phyloP scores from a whole-genome alignment of 2,797 vertebrate genomes.

The Todus mexicanus region DNA sequence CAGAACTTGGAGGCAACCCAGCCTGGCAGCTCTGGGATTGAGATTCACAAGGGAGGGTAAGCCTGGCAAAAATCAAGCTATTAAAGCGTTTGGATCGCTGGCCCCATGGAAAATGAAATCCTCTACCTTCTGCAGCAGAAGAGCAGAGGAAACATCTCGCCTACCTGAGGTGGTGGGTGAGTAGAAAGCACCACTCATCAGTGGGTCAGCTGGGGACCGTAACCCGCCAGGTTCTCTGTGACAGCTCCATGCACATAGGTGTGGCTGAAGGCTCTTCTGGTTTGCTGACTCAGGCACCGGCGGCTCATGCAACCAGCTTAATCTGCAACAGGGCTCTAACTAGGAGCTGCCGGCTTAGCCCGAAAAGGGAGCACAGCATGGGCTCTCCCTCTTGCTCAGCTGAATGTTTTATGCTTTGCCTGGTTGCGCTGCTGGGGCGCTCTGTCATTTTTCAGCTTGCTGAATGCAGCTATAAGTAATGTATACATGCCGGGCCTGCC shows the following conservation, averaged over 20 bases:
- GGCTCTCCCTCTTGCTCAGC: neutral
- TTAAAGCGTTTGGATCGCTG: neutral
- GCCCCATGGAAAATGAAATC: neutral
- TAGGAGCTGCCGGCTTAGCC: neutral
- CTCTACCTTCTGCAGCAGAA: neutral
- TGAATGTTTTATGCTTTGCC: neutral
- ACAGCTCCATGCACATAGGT: fast-evolving
- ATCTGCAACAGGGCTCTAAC: neutral
- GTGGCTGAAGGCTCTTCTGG: neutral
- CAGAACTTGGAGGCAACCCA: neutral
- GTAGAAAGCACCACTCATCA: neutral
- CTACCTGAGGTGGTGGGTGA: fast-evolving
- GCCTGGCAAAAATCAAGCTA: neutral
- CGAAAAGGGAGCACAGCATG: neutral
- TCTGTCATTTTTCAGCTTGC: conserved; percentile 36
- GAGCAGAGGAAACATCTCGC: neutral
- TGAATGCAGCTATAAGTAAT: neutral
- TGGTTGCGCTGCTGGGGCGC: neutral
- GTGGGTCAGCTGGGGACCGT: fast-evolving
- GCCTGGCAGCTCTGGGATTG: neutral
- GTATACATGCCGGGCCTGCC: neutral
- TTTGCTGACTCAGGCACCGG: neutral
- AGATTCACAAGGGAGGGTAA: neutral
- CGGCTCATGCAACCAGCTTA: neutral
- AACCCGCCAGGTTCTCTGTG: neutral